Evolutionary conservation across 2,113 vertebrate species (phyloP), one percentile per base, ranked within the genome.

Genomic region (Scartelaos histophorus): DNA sequence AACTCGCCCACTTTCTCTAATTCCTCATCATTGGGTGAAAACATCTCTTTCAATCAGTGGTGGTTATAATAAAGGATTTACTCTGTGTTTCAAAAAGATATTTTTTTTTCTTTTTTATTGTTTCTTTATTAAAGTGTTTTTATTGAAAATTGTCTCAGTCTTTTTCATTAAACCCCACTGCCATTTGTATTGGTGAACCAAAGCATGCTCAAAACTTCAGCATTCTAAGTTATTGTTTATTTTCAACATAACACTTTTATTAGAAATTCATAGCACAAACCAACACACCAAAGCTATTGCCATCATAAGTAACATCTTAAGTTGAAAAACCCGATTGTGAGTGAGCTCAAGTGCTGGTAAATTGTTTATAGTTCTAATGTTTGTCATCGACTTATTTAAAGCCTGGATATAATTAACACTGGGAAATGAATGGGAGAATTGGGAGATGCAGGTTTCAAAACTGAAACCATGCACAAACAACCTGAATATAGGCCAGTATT

Each of bases 111-210:
- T 85, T 92, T 85, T 84, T 84, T 75, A 87, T 90, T 91, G 89
- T 92, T 93, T 91, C 87, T 91, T 90, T 86, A 76, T 90, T 88
- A 88, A 89, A 91, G 85, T 91, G 89, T 93, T 91, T 93, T 87
- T 90, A 87, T 89, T 83, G 84, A 84, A 49, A 53, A 15, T 1
- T 13, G 75, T 58, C 15, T 35, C 34, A 64, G 21, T 73, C 53
- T 65, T 67, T 58, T 38, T 47, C 78, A 46, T 66, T 46, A 2
- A 4, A 1, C 22, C 1, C 15, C 45, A 24, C 13, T 46, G 21
- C 3, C 21, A 1, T 24, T 15, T 21, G 7, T 46, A 13, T 15
- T 22, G 38, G n/a, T 43, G 61, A 64, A 43, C n/a, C 2, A 17
- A 13, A 19, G 34, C 61, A 34, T 62, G 16, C 3, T 10, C 34